phyloP scores from a whole-genome alignment of 2,113 vertebrate species.

The Myrmecobius fasciatus region DNA sequence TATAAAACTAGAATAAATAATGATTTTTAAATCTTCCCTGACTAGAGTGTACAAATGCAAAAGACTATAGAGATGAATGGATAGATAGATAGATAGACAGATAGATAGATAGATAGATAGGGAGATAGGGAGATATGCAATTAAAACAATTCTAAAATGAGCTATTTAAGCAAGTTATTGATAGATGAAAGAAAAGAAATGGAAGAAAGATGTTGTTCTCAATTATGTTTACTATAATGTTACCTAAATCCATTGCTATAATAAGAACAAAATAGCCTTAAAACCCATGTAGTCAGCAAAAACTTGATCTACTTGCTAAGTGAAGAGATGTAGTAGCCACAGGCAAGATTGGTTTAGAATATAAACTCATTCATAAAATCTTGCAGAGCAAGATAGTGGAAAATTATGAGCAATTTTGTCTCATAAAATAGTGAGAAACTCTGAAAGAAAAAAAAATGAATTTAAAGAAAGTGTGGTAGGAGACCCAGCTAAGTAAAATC shows the following conservation, averaged over 20 bases:
- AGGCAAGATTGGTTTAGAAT: neutral
- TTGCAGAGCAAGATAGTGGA: neutral
- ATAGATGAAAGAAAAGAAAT: neutral
- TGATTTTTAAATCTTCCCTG: neutral
- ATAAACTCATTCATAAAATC: neutral
- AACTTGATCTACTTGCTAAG: neutral
- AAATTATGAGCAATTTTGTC: neutral
- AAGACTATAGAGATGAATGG: neutral
- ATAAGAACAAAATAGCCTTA: neutral
- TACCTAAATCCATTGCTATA: neutral
- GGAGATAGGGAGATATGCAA: neutral
- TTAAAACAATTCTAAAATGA: neutral
- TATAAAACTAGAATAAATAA: neutral
- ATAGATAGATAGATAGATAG: too few species aligned
- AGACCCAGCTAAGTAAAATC: neutral
- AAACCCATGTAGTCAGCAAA: neutral
- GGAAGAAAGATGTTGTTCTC: neutral
- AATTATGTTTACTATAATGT: neutral
- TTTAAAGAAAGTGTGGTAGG: neutral
- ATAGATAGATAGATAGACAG: neutral
- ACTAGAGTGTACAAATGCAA: neutral
- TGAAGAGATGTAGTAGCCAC: neutral
- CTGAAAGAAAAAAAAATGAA: neutral
- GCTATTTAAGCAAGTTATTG: neutral
- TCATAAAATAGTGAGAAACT: neutral